These are phyloP conservation scores for Prunella himalayana DNA, from an alignment of 2,113 vertebrate species.

Conservation along the genomic window DNA sequence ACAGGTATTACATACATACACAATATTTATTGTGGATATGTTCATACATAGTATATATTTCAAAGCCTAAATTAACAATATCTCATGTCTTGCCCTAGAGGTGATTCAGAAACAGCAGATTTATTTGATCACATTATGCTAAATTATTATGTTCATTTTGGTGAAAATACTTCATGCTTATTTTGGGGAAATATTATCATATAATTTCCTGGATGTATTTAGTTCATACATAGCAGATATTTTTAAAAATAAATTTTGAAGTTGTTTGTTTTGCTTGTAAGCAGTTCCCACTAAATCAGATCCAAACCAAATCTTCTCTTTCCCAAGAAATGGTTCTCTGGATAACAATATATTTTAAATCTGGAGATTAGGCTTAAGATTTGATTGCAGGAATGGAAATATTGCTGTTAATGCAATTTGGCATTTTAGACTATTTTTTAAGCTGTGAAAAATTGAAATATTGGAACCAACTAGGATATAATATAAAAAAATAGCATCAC, in stretches of 20 bases:
- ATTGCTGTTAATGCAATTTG: not conserved
- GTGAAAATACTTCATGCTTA: not conserved
- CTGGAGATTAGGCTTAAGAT: not conserved
- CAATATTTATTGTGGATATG: not conserved
- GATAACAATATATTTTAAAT: constrained; percentile 49
- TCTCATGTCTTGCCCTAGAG: not conserved
- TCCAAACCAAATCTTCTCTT: constrained; percentile 23
- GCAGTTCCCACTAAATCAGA: constrained; percentile 3
- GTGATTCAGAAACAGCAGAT: not conserved
- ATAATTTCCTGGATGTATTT: not conserved
- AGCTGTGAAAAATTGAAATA: not conserved
- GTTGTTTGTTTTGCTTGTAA: constrained; percentile 14
- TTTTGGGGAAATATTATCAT: not conserved
- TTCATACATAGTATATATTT: not conserved
- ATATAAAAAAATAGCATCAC: not conserved
- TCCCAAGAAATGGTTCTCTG: constrained; percentile 52
- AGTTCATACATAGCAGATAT: not conserved
- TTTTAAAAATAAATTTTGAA: not conserved
- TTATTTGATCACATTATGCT: not conserved
- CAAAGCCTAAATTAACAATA: not conserved
- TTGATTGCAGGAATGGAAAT: not conserved
- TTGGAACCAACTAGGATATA: not conserved
- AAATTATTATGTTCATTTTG: not conserved
- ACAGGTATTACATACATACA: not conserved
- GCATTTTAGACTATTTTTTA: not conserved